Evolutionary conservation across 2,888 invertebrate species (phyloP).

Genomic region (Drepanosiphum platanoidis): DNA sequence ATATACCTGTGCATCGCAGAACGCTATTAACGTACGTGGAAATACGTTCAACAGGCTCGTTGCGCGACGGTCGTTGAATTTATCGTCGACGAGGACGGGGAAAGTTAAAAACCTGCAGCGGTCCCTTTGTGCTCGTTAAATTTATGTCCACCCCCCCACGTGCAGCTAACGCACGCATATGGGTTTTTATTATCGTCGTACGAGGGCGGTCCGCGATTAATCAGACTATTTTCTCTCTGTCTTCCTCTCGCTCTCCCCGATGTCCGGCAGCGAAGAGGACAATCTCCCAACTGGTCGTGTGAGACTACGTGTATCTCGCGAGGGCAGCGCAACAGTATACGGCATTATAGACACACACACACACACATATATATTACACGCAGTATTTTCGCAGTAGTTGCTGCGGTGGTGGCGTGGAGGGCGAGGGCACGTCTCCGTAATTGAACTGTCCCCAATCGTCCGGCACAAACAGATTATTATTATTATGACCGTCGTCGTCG

Average conservation of each 20-base stretch:
- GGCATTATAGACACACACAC: too few species aligned
- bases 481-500: not conserved
- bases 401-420: not conserved
- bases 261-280: conserved; percentile 55
- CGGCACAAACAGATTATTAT: conserved; percentile 54
- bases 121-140: conserved; percentile 54
- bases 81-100: conserved; percentile 10
- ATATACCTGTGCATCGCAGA: too few species aligned
- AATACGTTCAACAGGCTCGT: conserved; percentile 49
- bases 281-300: conserved; percentile 42
- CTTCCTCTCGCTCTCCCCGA: not conserved
- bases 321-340: too few species aligned
- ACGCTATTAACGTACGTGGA: too few species aligned
- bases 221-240: conserved; percentile 20
- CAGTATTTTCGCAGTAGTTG: not conserved
- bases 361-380: not conserved
- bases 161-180: not conserved
- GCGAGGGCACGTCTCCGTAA: conserved; percentile 28
- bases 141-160: conserved; percentile 39
- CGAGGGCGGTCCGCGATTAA: conserved; percentile 56
- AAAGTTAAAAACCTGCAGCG: conserved; percentile 20
- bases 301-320: not conserved
- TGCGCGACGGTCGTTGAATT: conserved; percentile 14
- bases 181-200: conserved; percentile 37
- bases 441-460: conserved; percentile 47